Percentiles rank a stretch among this genome's conserved stretches.
Conservation (phyloP, 1,140 invertebrate genomes). For the Solen grandis region DNA sequence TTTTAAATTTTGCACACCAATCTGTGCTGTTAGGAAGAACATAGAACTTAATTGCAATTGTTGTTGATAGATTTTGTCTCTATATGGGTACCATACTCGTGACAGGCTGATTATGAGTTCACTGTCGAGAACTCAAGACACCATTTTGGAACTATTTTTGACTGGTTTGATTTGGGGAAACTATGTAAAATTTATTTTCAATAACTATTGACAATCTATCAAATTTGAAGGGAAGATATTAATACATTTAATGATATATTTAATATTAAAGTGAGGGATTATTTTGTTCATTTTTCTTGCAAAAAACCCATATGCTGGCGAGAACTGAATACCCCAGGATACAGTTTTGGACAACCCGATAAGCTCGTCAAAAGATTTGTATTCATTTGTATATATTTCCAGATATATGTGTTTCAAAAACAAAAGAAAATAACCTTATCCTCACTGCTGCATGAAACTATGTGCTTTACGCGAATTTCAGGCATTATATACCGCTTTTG, state of each 20-base stretch:
- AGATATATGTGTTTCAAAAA: neutral
- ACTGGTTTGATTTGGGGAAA: neutral
- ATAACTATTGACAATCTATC: neutral
- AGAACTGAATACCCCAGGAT: no score
- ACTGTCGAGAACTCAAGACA: no score
- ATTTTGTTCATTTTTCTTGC: no score
- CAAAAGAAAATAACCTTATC: constrained; percentile 73
- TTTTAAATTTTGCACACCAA: no score
- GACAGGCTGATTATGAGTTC: neutral
- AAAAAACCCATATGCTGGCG: no score
- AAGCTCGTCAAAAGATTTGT: constrained; percentile 21
- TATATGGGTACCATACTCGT: neutral
- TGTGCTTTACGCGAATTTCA: constrained; percentile 70
- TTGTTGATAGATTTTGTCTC: no score
- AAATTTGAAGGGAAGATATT: no score
- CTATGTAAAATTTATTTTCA: neutral
- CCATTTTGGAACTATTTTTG: neutral
- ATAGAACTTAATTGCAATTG: no score
- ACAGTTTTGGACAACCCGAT: neutral
- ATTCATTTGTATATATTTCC: neutral
- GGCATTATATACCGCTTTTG: no score
- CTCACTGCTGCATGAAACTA: constrained; percentile 73
- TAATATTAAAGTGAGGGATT: no score
- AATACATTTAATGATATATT: no score
- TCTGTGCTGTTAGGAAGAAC: no score